Evolutionary conservation across 1,140 invertebrate genomes (phyloP).

Genomic region (Pissodes strobi): DNA sequence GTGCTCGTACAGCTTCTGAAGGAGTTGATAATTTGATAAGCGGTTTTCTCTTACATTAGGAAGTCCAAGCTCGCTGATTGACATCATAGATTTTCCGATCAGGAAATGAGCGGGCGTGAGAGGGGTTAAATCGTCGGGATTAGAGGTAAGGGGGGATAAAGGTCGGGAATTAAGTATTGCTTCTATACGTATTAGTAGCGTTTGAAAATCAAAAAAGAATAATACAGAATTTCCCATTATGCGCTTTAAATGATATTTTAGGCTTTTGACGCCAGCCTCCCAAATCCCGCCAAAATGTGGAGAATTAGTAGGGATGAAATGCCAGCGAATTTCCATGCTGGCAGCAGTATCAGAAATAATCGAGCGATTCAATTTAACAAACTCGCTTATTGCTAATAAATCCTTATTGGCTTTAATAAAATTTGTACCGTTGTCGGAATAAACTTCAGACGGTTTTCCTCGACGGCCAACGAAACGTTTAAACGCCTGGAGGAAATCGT

Average conservation of each 20-base stretch:
- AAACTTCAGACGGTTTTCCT: slow-evolving; percentile 44
- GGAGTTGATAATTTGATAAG: slow-evolving; percentile 3
- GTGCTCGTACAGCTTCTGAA: slow-evolving; percentile 33
- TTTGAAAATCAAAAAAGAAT: too few relatives aligned
- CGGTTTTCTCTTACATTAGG: slow-evolving; percentile 20
- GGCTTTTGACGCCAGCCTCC: too few relatives aligned
- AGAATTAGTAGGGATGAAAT: too few relatives aligned
- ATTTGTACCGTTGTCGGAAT: slow-evolving; percentile 54
- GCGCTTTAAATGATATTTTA: too few relatives aligned
- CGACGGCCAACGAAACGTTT: slow-evolving; percentile 51
- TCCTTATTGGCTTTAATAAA: slow-evolving; percentile 47
- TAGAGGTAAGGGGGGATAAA: not conserved
- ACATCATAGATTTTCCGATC: not conserved
- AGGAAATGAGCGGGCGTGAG: too few relatives aligned
- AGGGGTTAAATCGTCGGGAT: too few relatives aligned
- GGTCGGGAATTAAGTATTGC: too few relatives aligned
- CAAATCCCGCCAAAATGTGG: too few relatives aligned
- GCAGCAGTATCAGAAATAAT: too few relatives aligned
- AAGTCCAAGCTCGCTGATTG: not conserved
- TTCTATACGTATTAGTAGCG: too few relatives aligned
- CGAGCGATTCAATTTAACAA: slow-evolving; percentile 31
- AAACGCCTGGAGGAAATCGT: slow-evolving; percentile 51
- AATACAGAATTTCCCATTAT: too few relatives aligned
- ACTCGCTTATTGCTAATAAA: not conserved
- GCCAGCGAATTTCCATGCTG: not conserved